phyloP scores from a whole-genome alignment of 2,113 vertebrate genomes.

The Cardinalis cardinalis region DNA sequence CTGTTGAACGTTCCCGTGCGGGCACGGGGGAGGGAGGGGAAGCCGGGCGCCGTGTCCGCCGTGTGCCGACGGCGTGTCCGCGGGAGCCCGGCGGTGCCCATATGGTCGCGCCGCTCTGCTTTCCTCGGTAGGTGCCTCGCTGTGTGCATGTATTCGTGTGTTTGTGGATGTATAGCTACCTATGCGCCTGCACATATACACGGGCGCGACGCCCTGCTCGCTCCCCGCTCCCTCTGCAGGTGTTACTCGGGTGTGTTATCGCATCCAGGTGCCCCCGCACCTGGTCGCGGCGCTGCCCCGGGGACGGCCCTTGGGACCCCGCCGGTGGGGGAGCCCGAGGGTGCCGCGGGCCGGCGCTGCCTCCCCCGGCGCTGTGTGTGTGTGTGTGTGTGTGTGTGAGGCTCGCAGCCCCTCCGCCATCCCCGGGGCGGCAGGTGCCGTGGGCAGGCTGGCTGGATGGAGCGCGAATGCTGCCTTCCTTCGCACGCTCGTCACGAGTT shows the following conservation, averaged over 20 bases:
- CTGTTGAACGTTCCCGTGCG: not conserved
- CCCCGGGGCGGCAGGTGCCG: not conserved
- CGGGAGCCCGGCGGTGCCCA: not conserved
- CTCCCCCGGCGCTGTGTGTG: accelerated
- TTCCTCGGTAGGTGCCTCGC: not conserved
- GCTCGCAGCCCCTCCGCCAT: accelerated
- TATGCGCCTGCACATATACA: accelerated
- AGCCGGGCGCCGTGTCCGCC: not conserved
- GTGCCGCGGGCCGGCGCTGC: not conserved
- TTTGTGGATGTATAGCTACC: accelerated
- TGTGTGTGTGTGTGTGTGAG: accelerated
- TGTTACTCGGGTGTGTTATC: not conserved
- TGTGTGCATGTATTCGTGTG: accelerated
- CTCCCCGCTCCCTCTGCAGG: not conserved
- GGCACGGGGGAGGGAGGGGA: not conserved
- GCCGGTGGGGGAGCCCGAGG: accelerated
- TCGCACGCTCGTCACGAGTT: not conserved
- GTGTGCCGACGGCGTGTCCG: not conserved
- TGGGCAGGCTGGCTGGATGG: not conserved
- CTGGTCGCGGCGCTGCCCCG: not conserved
- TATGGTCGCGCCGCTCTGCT: not conserved
- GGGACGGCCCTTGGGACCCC: not conserved
- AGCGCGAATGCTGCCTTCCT: not conserved
- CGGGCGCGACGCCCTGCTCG: not conserved
- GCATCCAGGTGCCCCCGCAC: not conserved